phyloP scores from a whole-genome alignment of 1,140 invertebrate genomes.

The Tetragnatha versicolor region DNA sequence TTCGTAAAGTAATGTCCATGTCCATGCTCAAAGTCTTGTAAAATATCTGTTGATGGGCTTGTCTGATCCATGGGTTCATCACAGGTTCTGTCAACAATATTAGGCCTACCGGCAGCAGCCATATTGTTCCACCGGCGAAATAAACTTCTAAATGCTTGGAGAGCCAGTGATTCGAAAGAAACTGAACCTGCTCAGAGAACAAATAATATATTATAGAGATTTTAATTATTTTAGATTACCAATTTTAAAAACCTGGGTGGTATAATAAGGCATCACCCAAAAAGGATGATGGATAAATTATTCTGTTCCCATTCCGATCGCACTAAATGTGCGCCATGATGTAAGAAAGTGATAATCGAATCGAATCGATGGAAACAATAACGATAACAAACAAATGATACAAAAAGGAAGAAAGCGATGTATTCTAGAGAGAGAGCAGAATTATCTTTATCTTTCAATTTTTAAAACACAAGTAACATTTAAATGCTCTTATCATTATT shows the following conservation, averaged over 20 bases:
- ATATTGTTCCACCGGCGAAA: constrained; percentile 56
- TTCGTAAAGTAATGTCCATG: constrained; percentile 96
- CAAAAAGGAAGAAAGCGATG: no score
- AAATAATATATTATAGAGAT: background rate
- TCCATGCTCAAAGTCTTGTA: constrained; percentile 58
- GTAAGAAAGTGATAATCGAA: background rate
- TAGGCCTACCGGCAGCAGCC: constrained; percentile 51
- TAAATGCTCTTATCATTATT: no score
- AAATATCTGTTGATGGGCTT: constrained; percentile 35
- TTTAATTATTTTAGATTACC: background rate
- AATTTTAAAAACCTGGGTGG: background rate
- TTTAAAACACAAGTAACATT: no score
- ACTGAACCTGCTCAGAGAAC: background rate
- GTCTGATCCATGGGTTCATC: constrained; percentile 50
- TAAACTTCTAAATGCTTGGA: constrained; percentile 49
- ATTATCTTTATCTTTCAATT: no score
- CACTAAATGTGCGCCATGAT: constrained; percentile 30
- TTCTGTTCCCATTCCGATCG: constrained; percentile 10
- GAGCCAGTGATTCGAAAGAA: constrained; percentile 52
- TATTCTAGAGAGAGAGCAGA: no score
- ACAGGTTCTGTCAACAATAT: constrained; percentile 33
- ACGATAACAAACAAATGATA: no score
- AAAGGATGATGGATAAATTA: background rate
- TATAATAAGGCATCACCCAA: constrained; percentile 4
- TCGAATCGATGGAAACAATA: no score